Evolutionary conservation across 2,113 vertebrate species (phyloP), one percentile per base, ranked within the genome.

Genomic region (Anarhynchus alexandrinus): DNA sequence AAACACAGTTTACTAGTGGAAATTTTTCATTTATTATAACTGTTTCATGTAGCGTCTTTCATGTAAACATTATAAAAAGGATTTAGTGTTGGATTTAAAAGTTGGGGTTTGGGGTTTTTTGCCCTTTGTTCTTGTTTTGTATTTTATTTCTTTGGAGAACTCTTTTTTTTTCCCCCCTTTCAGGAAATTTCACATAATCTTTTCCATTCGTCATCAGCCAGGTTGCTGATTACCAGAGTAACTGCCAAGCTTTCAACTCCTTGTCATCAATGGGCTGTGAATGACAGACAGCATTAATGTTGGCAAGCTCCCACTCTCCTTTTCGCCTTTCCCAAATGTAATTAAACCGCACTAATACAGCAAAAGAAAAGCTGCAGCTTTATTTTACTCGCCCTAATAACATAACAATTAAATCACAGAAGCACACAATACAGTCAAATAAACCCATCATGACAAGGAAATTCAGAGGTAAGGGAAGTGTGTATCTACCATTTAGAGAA

Each of bases 201-300:
- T 97, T 95, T 97, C 94, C 94, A 96, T 97, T 97, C 94, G 94
- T 97, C 95, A 97, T 97, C 94, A 96, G 96, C 95, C 97, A 97
- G 97, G 97, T 97, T 97, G 97, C 95, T 97, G 97, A 97, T 97
- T 97, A 97, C 94, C 91, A 96, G 94, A 96, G 94, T 83, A 97
- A 96, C 91, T 97, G 97, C 97, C 97, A 97, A 97, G 97, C 95
- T 97, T 97, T 97, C 97, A 97, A 96, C 97, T 97, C 97, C 97
- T 97, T 97, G 97, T 97, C 97, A 97, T 97, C 97, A 97, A 97
- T 96, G 94, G 96, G 93, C 94, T 96, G 96, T 97, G 96, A 96
- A 97, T 97, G 97, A 97, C 97, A 97, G 97, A 96, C 97, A 97
- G 97, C 94, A 96, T 97, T 96, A 95, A 97, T 97, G 96, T 96